Base-by-base conservation (phyloP, 2,113 vertebrate genomes). In the Odocoileus virginianus region DNA sequence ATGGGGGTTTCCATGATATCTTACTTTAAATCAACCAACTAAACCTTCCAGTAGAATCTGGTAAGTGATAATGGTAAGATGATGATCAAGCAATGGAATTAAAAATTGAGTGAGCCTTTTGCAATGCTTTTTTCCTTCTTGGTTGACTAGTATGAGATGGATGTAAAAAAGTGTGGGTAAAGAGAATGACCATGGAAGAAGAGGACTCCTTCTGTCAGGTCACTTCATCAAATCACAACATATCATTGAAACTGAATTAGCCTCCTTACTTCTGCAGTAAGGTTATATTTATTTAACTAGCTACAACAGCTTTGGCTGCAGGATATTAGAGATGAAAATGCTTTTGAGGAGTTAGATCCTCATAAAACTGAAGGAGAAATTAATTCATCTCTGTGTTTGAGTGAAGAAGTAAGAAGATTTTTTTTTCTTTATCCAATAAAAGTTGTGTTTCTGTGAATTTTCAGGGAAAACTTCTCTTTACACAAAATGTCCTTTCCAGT, bases 91-190 rank as follows among this genome's bases (percentile, higher is more conserved):
- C 21, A 67, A 14, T 61, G 21, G 28, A n/a, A 11, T 21, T 40
- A 8, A 16, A 7, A 27, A 13, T 4, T 50, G 5, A 57, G 2
- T 30, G 52, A 71, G 3, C 6, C n/a, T 71, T 3, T 10, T 33
- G 14, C 2, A 58, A 2, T 19, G 7, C 6, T 1, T 33, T 89
- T 82, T 4, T 43, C 12, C 7, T 11, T 12, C 71, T 23, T 0
- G 2, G 33, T 2, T 47, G 5, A 25, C 40, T 7, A 25, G 6
- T 15, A 45, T 12, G 10, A 13, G 57, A 14, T 15, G 25, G 28
- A 40, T 64, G 33, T 6, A 11, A 57, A 36, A 28, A 15, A 5
- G 4, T 50, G 2, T 40, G 16, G 12, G 10, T 28, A 45, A 52
- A 28, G 2, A 14, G 3, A 25, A 13, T 25, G 13, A 28, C 7